Evolutionary conservation across 2,888 invertebrate species (phyloP), one percentile per base, ranked within the genome.

Genomic region (Troides oblongomaculatus): DNA sequence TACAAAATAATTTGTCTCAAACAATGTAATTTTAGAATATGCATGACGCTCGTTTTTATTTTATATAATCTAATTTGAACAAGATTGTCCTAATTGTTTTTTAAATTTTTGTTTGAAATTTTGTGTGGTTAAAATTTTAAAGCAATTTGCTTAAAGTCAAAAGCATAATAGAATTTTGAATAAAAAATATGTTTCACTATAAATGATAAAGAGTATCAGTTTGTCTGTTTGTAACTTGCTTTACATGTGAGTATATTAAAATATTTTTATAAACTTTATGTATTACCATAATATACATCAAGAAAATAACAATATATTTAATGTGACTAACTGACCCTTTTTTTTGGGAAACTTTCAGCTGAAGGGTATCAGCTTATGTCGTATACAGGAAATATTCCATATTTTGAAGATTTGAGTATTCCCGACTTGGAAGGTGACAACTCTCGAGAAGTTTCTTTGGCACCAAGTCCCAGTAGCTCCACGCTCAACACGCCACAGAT

Each of bases 281-380:
- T 36, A 50, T 66, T 46, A 10, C 14, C 36, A 61, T 59, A 21
- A 18, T 14, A 46, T 62, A 3, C 21, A 61, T 30, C 36, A 62
- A 23, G 43, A 62, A n/a, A 60, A 23, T 2, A 23, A 62, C 30
- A 57, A 64, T 14, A 21, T 64, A n/a, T 62, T 53, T 17, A 62
- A 67, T 61, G 53, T 64, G 18, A 64, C 72, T 73, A 72, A 71
- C 68, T 66, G 59, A 70, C 71, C 70, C 76, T 75, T 79, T 78
- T 77, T 76, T 75, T 79, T 78, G 76, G 78, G 77, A 77, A 75
- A 79, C 77, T 92, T 92, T 92, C 92, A 92, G 91, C 89, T 88
- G 93, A 93, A 84, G 89, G 86, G 83, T 92, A 90, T 90, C 92
- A 93, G 88, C 86, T 93, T 83, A 93, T 93, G 75, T 93, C 93